Percentiles rank a stretch among this genome's conserved stretches.
These are phyloP conservation scores for Anser brachyrhynchus DNA, from an alignment of 2,113 vertebrate species.

Conservation along the genomic window DNA sequence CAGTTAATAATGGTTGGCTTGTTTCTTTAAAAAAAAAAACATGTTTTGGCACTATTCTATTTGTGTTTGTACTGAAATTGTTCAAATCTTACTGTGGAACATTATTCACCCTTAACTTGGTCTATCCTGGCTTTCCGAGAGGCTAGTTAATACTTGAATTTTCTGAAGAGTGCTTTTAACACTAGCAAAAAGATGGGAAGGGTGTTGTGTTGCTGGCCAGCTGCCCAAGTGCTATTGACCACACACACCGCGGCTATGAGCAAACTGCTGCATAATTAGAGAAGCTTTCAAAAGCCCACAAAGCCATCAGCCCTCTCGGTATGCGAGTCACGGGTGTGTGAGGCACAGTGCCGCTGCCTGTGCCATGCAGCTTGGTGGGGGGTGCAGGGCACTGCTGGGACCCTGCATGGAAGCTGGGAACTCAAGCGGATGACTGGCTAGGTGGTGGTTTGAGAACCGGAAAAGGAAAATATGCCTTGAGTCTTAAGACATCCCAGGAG, in stretches of 20 bases:
- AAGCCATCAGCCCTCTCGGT: neutral
- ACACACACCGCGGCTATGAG: neutral
- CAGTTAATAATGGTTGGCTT: neutral
- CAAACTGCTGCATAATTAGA: neutral
- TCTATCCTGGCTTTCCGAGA: neutral
- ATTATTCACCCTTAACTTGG: neutral
- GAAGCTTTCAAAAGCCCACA: neutral
- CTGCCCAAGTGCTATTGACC: neutral
- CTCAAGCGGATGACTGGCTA: neutral
- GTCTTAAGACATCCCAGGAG: neutral
- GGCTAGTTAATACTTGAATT: neutral
- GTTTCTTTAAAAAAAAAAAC: neutral
- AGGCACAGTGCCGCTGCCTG: neutral
- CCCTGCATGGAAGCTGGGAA: neutral
- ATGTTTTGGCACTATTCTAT: neutral
- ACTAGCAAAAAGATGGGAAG: accelerated
- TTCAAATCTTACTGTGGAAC: neutral
- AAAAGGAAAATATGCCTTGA: neutral
- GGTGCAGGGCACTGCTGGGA: neutral
- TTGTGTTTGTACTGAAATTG: neutral
- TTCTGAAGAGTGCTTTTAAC: neutral
- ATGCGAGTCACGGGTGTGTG: neutral
- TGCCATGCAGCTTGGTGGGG: neutral
- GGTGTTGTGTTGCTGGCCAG: neutral
- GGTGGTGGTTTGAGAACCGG: neutral